A percentile compares a stretch with the other conserved stretches of the same genome.
Conservation (phyloP, 1,140 invertebrate species). For the Drosophila melanica region DNA sequence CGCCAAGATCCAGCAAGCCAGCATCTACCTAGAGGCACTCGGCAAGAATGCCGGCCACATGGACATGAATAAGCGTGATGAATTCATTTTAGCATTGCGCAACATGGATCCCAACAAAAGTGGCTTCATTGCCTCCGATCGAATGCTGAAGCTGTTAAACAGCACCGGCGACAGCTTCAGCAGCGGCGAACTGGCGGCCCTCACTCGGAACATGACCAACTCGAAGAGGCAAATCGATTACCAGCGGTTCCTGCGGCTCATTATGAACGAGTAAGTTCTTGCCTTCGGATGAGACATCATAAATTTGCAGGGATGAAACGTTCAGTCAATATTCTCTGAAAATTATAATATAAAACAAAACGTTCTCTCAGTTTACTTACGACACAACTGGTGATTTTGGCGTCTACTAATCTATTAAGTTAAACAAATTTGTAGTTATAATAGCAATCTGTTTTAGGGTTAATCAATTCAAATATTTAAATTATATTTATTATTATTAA, state of each 20-base stretch:
- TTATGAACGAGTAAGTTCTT: constrained; percentile 50
- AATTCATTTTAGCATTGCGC: constrained; percentile 41
- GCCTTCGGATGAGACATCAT: no score
- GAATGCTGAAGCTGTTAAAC: constrained; percentile 43
- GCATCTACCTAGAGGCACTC: constrained; percentile 46
- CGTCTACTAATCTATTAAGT: no score
- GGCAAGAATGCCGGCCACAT: constrained; percentile 53
- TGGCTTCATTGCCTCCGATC: constrained; percentile 28
- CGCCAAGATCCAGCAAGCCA: constrained; percentile 21
- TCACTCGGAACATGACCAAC: constrained; percentile 44
- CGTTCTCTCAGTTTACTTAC: no score
- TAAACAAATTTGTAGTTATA: no score
- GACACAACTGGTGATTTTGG: no score
- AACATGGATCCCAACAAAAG: not conserved
- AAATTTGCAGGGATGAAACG: not conserved
- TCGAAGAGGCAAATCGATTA: constrained; percentile 38
- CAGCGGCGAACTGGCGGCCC: constrained; percentile 26
- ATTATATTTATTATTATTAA: no score
- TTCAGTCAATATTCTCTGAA: not conserved
- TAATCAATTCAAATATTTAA: no score
- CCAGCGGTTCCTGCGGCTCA: constrained; percentile 40
- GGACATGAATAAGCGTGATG: constrained; percentile 42
- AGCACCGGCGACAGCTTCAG: constrained; percentile 30
- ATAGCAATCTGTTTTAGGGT: no score
- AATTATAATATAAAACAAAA: no score